Conservation (phyloP, 2,797 vertebrate genomes). For the Sebastes oblongus region DNA sequence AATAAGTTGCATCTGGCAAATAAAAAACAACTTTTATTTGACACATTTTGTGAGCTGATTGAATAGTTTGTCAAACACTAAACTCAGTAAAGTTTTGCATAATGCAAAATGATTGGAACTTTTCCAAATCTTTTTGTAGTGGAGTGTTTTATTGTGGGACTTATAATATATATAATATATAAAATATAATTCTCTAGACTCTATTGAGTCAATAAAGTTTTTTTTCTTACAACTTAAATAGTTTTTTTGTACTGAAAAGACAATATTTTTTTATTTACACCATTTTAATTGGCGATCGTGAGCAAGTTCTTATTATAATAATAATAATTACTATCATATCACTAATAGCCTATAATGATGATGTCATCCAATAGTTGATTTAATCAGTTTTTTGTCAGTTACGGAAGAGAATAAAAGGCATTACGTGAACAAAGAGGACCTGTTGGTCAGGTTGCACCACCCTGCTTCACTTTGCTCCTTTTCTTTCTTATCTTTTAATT, state of each 20-base stretch:
- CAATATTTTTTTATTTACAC: not conserved
- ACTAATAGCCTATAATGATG: not conserved
- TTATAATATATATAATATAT: not conserved
- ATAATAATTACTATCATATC: not conserved
- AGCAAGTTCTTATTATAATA: not conserved
- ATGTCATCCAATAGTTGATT: not conserved
- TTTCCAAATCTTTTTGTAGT: not conserved
- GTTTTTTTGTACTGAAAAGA: not conserved
- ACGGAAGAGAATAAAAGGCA: not conserved
- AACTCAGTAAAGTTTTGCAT: not conserved
- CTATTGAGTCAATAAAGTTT: not conserved
- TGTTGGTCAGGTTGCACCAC: not conserved
- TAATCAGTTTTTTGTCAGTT: not conserved
- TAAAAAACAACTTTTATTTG: not conserved
- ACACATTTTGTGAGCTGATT: not conserved
- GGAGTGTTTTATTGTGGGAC: not conserved
- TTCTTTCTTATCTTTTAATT: not conserved
- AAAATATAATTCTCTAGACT: not conserved
- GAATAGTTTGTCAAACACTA: not conserved
- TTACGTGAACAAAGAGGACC: not conserved
- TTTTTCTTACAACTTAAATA: not conserved
- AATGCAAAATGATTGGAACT: not conserved
- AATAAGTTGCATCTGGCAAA: not conserved
- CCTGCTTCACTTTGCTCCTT: not conserved
- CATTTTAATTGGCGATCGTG: not conserved